Evolutionary conservation across 37 sponge, comb jelly and placozoan species (phyloP).

Genomic region (Aplysina aerophoba): DNA sequence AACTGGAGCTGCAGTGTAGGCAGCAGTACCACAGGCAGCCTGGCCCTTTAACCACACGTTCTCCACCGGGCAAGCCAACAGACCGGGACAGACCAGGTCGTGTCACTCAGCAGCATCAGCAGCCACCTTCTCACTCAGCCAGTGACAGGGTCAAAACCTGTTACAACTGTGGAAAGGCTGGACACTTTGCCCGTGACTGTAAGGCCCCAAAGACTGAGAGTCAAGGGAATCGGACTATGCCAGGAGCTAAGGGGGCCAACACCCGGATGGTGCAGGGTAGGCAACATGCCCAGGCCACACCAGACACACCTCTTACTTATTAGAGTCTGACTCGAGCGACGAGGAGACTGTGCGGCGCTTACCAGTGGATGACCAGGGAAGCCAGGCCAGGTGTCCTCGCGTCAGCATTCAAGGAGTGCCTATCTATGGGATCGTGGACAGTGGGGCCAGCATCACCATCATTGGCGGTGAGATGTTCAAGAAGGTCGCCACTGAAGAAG

Average conservation of each 20-base stretch:
- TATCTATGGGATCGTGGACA: slow-evolving; percentile 28
- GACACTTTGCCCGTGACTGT: slow-evolving; percentile 1
- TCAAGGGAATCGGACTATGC: background rate
- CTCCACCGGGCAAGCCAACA: background rate
- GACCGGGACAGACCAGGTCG: background rate
- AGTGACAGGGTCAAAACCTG: background rate
- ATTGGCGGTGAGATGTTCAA: slow-evolving; percentile 34
- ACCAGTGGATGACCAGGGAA: slow-evolving; percentile 18
- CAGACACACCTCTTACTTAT: too few species aligned
- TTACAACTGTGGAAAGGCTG: slow-evolving; percentile 27
- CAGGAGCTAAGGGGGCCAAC: background rate
- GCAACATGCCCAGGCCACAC: background rate
- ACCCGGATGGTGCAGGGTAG: background rate
- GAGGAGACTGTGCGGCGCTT: background rate
- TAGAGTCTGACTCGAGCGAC: background rate
- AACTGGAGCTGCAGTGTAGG: slow-evolving; percentile 2
- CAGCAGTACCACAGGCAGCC: slow-evolving; percentile 38
- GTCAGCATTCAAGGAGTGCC: slow-evolving; percentile 33
- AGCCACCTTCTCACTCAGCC: background rate
- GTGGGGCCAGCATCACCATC: slow-evolving; percentile 32
- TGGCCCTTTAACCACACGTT: background rate
- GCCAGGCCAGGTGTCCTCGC: slow-evolving; percentile 8
- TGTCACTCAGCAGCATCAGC: background rate
- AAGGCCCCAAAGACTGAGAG: background rate
- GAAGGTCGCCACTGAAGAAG: slow-evolving; percentile 7